phyloP scores from a whole-genome alignment of 2,113 vertebrate species.

The Catharus bicknelli region DNA sequence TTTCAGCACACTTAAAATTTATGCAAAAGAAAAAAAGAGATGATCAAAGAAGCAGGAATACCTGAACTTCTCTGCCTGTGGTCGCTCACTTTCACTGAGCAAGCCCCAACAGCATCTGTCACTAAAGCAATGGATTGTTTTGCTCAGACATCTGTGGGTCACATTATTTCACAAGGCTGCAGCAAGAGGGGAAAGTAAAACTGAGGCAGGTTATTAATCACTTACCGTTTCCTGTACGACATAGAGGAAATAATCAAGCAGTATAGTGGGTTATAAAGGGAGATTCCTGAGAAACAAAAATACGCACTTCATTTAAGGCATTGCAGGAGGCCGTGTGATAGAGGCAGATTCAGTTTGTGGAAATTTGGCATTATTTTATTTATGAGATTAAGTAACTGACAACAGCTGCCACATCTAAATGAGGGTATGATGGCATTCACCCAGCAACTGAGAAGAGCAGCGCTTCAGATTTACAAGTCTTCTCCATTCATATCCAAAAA shows the following conservation, averaged over 20 bases:
- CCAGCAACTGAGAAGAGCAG: slow-evolving; percentile 36
- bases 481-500: slow-evolving; percentile 26
- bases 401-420: slow-evolving; percentile 59
- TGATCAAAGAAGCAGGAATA: slow-evolving; percentile 62
- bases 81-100: slow-evolving; percentile 55
- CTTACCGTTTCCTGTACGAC: slow-evolving; percentile 67
- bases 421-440: slow-evolving; percentile 45
- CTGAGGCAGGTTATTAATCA: slow-evolving; percentile 77
- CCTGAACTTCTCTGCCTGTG: slow-evolving; percentile 36
- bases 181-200: slow-evolving; percentile 72
- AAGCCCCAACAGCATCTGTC: slow-evolving; percentile 65
- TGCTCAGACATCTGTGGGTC: slow-evolving; percentile 74
- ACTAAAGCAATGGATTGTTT: slow-evolving; percentile 64
- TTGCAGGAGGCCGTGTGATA: slow-evolving; percentile 15
- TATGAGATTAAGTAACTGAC: slow-evolving; percentile 59
- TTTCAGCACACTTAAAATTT: slow-evolving; percentile 38
- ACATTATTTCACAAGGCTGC: slow-evolving; percentile 69
- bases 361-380: slow-evolving; percentile 58
- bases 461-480: neutral
- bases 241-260: slow-evolving; percentile 58
- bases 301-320: slow-evolving; percentile 48
- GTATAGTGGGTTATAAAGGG: slow-evolving; percentile 57
- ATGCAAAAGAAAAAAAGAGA: slow-evolving; percentile 19
- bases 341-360: neutral
- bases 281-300: slow-evolving; percentile 61